Conservation (phyloP, 2,888 invertebrate species). For the Drosophila meridiana region DNA sequence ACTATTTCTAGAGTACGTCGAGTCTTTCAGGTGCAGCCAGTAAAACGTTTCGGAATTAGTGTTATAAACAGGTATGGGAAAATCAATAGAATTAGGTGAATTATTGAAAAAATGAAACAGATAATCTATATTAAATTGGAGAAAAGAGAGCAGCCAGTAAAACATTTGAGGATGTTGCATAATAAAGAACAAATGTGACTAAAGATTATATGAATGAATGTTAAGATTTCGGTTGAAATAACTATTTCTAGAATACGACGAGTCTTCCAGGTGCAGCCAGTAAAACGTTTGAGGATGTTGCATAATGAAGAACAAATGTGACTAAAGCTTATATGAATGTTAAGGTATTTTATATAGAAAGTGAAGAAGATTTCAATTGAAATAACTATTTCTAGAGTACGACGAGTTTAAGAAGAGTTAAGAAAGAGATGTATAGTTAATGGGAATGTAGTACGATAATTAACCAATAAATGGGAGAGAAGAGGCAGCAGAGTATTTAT, state of each 20-base stretch:
- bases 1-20: neutral
- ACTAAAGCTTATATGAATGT: no score
- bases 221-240: neutral
- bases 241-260: neutral
- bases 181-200: neutral
- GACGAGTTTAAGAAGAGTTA: neutral
- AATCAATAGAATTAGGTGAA: neutral
- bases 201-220: no score
- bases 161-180: neutral
- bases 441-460: neutral
- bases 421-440: neutral
- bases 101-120: neutral
- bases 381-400: neutral
- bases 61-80: neutral
- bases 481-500: neutral
- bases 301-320: neutral
- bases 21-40: no score
- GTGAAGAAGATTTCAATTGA: neutral
- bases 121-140: neutral
- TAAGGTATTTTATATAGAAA: neutral
- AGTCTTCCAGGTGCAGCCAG: neutral
- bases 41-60: neutral
- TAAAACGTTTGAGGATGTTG: neutral
- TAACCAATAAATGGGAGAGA: neutral
- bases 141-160: neutral